phyloP scores from a whole-genome alignment of 2,888 invertebrate genomes.

The Trissolcus japonicus region DNA sequence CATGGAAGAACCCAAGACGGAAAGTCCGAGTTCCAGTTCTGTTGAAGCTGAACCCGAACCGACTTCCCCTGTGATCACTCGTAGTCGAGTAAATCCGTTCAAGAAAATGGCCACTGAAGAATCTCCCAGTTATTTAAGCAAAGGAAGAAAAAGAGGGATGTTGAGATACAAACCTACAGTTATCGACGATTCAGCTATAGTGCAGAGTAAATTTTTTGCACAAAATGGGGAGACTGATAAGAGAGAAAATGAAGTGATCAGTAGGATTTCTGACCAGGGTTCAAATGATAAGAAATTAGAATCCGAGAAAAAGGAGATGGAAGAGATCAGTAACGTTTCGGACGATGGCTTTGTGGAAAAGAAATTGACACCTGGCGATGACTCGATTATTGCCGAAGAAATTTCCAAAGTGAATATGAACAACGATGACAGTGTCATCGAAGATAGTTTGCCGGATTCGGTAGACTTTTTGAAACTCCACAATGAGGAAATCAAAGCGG shows the following conservation, averaged over 20 bases:
- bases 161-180: slow-evolving; percentile 66
- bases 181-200: slow-evolving; percentile 63
- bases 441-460: slow-evolving; percentile 24
- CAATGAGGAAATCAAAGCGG: slow-evolving; percentile 2
- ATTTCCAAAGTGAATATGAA: slow-evolving; percentile 1
- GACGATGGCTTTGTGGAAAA: slow-evolving; percentile 4
- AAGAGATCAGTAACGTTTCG: background rate
- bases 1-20: slow-evolving; percentile 30
- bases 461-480: slow-evolving; percentile 46
- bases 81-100: slow-evolving; percentile 62
- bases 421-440: background rate
- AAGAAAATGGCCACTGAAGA: slow-evolving; percentile 57
- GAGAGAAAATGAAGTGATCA: slow-evolving; percentile 11
- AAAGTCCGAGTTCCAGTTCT: slow-evolving; percentile 23
- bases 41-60: slow-evolving; percentile 18
- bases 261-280: slow-evolving; percentile 10
- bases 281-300: slow-evolving; percentile 24
- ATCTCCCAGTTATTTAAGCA: slow-evolving; percentile 69
- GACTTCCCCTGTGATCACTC: slow-evolving; percentile 9
- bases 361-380: background rate
- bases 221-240: slow-evolving; percentile 16
- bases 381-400: background rate
- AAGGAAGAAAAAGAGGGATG: slow-evolving; percentile 61
- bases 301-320: slow-evolving; percentile 13
- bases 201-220: slow-evolving; percentile 70